Evolutionary conservation across 2,888 invertebrate species (phyloP).

Genomic region (Kuschelorhynchus macadamiae): DNA sequence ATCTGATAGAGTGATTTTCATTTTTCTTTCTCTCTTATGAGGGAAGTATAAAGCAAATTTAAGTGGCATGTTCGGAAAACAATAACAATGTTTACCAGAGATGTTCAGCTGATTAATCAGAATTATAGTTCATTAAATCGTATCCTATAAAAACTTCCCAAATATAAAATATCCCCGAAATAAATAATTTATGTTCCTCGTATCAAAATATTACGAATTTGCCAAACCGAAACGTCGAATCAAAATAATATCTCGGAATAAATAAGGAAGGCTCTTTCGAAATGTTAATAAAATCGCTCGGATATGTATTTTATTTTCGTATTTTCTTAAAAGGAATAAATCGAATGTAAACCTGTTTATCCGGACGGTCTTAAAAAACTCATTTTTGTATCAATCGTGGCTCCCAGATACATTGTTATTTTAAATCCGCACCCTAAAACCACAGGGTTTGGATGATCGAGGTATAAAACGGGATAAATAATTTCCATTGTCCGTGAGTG

Average conservation of each 20-base stretch:
- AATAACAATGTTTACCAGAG: too few relatives aligned
- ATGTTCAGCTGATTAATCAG: too few relatives aligned
- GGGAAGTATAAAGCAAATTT: too few relatives aligned
- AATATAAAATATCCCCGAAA: too few relatives aligned
- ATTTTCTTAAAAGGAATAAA: conserved; percentile 45
- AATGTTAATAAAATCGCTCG: conserved; percentile 20
- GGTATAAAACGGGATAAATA: conserved; percentile 10
- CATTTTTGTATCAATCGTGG: conserved; percentile 45
- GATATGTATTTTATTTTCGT: conserved; percentile 15
- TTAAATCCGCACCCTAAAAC: conserved; percentile 60
- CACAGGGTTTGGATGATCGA: conserved; percentile 17
- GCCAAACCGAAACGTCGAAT: conserved; percentile 2
- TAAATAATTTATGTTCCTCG: too few relatives aligned
- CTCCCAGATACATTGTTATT: conserved; percentile 58
- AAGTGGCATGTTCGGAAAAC: too few relatives aligned
- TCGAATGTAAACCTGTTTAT: conserved; percentile 51
- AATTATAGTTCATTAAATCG: too few relatives aligned
- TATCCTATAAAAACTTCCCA: too few relatives aligned
- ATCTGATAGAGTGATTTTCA: too few relatives aligned
- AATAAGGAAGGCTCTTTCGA: conserved; percentile 5
- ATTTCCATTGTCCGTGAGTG: not conserved
- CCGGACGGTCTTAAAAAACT: conserved; percentile 39
- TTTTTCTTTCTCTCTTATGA: too few relatives aligned
- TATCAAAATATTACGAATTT: conserved; percentile 13
- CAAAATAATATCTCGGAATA: not conserved